These are phyloP conservation scores for Poecilia gillii DNA, from an alignment of 2,797 vertebrate species.

Conservation along the genomic window DNA sequence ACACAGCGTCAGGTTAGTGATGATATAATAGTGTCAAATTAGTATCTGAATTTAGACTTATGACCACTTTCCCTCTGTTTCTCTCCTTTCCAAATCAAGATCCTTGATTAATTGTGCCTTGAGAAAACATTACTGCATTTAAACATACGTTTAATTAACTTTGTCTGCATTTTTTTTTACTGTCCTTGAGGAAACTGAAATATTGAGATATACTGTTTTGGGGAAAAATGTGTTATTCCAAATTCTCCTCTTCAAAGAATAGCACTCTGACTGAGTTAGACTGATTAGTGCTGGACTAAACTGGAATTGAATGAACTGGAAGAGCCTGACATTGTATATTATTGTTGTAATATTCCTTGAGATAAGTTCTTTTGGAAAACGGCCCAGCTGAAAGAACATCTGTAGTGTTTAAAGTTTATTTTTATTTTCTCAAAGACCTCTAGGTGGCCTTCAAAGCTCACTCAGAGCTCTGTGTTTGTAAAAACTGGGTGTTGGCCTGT, in stretches of 20 bases:
- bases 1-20: too few relatives aligned
- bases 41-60: too few relatives aligned
- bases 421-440: conserved; percentile 22
- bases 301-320: neutral
- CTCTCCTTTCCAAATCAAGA: too few relatives aligned
- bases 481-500: conserved; percentile 68
- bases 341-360: neutral
- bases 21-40: too few relatives aligned
- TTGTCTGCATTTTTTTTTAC: neutral
- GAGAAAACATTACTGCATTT: too few relatives aligned
- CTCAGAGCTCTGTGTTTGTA: conserved; percentile 53
- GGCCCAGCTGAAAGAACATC: neutral
- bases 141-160: too few relatives aligned
- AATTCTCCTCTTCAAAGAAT: neutral
- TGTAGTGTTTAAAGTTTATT: neutral
- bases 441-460: conserved; percentile 51
- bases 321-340: neutral
- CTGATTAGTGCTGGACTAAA: neutral
- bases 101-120: too few relatives aligned
- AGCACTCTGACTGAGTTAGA: neutral
- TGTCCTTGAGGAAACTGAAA: too few relatives aligned
- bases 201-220: neutral
- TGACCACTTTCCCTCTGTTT: too few relatives aligned
- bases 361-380: neutral
- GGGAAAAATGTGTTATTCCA: neutral